A percentile compares a stretch with the other conserved stretches of the same genome.
Conservation (phyloP, 2,888 invertebrate species). For the Caenorhabditis sp. region DNA sequence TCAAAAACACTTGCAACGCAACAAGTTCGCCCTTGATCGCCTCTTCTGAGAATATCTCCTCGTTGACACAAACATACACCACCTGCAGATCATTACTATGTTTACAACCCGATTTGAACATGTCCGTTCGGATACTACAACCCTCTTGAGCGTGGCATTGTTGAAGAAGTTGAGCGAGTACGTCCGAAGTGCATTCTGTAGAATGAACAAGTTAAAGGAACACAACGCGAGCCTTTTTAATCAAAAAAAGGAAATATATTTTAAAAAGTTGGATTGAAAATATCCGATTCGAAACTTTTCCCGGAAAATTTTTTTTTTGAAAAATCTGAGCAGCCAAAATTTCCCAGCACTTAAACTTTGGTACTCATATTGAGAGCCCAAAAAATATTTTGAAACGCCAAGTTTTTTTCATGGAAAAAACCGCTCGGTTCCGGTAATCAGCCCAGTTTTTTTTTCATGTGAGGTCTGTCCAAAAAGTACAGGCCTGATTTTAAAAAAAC, state of each 20-base stretch:
- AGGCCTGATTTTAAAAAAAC: too few relatives aligned
- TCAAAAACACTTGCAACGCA: constrained; percentile 38
- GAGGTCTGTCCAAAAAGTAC: too few relatives aligned
- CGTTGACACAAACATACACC: constrained; percentile 57
- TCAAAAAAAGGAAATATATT: neutral
- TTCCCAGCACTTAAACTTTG: too few relatives aligned
- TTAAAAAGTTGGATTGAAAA: too few relatives aligned
- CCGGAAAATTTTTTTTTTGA: too few relatives aligned
- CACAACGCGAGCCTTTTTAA: constrained; percentile 15
- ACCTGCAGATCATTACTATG: constrained; percentile 31
- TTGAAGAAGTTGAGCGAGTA: constrained; percentile 64
- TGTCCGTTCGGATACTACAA: constrained; percentile 70
- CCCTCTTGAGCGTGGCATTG: constrained; percentile 72
- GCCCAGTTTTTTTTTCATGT: too few relatives aligned
- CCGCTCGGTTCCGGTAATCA: too few relatives aligned
- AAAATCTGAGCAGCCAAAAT: too few relatives aligned
- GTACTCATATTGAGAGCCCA: too few relatives aligned
- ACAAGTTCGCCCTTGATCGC: constrained; percentile 63
- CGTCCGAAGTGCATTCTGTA: constrained; percentile 66
- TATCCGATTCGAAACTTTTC: neutral
- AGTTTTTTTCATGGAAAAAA: too few relatives aligned
- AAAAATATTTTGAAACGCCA: too few relatives aligned
- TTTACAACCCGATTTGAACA: constrained; percentile 25
- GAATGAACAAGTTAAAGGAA: too few relatives aligned
- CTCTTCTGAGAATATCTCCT: constrained; percentile 68